These are phyloP conservation scores for Mellivora capensis DNA, from an alignment of 2,113 vertebrate species.

Conservation along the genomic window DNA sequence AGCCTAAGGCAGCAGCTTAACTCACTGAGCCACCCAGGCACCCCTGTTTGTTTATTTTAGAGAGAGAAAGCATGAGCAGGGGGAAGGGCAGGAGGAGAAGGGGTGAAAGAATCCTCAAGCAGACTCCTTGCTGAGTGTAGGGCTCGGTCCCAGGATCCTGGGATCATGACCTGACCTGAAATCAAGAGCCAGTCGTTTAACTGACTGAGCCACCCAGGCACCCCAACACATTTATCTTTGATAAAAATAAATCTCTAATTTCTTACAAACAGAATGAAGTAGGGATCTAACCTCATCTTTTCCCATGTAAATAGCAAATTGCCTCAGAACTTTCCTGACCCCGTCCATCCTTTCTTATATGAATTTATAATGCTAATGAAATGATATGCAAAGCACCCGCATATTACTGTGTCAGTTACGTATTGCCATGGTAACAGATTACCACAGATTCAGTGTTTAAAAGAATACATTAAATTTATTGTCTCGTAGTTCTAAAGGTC, in stretches of 20 bases:
- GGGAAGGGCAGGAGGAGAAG: neutral
- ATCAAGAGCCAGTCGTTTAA: neutral
- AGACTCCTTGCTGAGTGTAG: neutral
- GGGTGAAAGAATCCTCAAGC: neutral
- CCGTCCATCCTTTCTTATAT: neutral
- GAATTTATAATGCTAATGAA: neutral
- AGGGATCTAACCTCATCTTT: neutral
- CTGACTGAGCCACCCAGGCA: neutral
- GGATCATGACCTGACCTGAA: neutral
- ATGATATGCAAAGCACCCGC: neutral
- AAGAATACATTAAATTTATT: neutral
- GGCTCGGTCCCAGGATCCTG: neutral
- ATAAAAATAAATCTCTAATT: neutral
- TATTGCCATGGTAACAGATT: neutral
- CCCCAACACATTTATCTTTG: neutral
- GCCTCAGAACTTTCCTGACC: neutral
- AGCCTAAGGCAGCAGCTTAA: too few species aligned
- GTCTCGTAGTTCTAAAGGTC: neutral
- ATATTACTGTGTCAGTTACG: neutral
- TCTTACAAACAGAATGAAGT: neutral
- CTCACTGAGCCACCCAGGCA: too few species aligned
- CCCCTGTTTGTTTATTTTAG: neutral
- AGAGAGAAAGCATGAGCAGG: neutral
- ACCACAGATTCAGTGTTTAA: neutral
- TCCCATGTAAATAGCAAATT: neutral